Base-by-base conservation (phyloP, 2,113 vertebrate genomes). In the Rhinopithecus roxellana region DNA sequence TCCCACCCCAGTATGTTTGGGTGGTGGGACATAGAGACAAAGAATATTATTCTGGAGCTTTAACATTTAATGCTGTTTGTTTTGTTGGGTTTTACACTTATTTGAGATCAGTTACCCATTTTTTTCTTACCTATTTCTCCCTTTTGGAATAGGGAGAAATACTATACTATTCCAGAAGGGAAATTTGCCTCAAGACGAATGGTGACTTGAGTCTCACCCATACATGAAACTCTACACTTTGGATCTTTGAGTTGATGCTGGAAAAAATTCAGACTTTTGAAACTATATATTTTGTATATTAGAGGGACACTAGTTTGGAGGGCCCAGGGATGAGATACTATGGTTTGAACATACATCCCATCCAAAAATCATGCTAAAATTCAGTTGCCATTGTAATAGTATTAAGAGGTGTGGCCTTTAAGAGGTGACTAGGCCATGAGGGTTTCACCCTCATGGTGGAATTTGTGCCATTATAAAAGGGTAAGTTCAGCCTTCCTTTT, bases 401-500 rank as follows among this genome's bases (percentile, higher is more conserved):
- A 14, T 30, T 22, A 80, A 12, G 9, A 35, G 5, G 20, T 61
- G 5, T 27, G 18, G 17, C 20, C 7, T 72, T n/a, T 59, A 50
- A 38, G 9, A 61, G 2, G 20, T 61, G 32, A 91, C 20, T 40
- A 13, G 27, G 35, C 1, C 57, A 64, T 40, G 6, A 61, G n/a
- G 52, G 32, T 4, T 40, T 14, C 5, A 20, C 27, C 6, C n/a
- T 27, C 25, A 50, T 10, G 25, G 14, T 50, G 1, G 30, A 18
- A 59, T 6, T 35, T 12, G 30, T n/a, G 48, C 10, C 20, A 12
- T 59, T 57, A n/a, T 79, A 75, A 83, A 75, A 38, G 2, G 3
- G 22, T 16, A 1, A 72, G 3, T 35, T 35, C 7, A 32, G 1
- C 11, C 16, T 12, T 11, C 5, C 8, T 45, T 8, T 45, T 16